These are phyloP conservation scores for Brachycybe producta DNA, from an alignment of 2,888 invertebrate genomes.

Conservation along the genomic window DNA sequence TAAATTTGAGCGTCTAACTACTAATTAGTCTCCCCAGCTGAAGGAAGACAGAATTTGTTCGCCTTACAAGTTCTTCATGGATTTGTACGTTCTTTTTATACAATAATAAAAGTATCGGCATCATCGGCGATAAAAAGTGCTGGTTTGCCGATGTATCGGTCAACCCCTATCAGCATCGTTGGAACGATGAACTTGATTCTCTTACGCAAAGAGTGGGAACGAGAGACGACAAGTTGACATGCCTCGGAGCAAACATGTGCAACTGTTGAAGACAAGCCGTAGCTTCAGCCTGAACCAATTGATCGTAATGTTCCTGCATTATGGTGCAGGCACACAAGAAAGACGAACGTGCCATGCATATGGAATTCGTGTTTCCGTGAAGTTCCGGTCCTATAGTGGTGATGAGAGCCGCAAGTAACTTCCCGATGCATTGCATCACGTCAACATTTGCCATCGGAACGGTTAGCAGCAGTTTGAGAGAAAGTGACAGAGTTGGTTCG, in stretches of 20 bases:
- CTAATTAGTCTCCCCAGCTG: too few species aligned
- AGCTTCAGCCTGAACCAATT: slow-evolving; percentile 88
- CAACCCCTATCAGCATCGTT: too few species aligned
- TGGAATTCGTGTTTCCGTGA: slow-evolving; percentile 63
- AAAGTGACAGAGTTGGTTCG: slow-evolving; percentile 79
- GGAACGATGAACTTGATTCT: slow-evolving; percentile 28
- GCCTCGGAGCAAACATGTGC: slow-evolving; percentile 91
- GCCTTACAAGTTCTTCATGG: too few species aligned
- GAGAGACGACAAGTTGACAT: slow-evolving; percentile 80
- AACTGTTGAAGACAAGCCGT: slow-evolving; percentile 91
- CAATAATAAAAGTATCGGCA: too few species aligned
- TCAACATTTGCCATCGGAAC: slow-evolving; percentile 82
- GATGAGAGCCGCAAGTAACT: slow-evolving; percentile 84
- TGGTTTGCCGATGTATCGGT: too few species aligned
- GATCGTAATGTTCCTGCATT: slow-evolving; percentile 56
- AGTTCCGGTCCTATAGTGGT: slow-evolving; percentile 97
- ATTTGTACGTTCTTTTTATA: too few species aligned
- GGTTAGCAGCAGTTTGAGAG: slow-evolving; percentile 73
- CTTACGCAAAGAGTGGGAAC: slow-evolving; percentile 86
- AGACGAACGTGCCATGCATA: slow-evolving; percentile 63
- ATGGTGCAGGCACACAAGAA: slow-evolving; percentile 88
- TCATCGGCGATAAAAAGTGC: too few species aligned
- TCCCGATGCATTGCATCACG: slow-evolving; percentile 83
- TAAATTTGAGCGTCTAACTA: too few species aligned
- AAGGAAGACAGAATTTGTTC: too few species aligned